Evolutionary conservation across 2,113 vertebrate species (phyloP), one percentile per base, ranked within the genome.

Genomic region (Tupaia tana): DNA sequence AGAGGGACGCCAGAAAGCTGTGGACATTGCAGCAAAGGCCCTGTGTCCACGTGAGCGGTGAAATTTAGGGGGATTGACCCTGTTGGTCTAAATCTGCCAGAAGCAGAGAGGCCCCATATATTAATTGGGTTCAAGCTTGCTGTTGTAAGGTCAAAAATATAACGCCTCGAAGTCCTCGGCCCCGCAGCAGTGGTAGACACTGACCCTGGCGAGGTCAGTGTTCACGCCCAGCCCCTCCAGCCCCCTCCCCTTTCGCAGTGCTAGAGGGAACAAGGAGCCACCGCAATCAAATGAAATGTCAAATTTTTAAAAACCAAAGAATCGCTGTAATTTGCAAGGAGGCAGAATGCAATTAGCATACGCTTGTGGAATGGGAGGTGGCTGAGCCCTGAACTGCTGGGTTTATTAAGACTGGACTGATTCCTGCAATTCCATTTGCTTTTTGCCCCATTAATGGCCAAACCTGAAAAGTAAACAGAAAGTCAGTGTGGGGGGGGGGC

Each of bases 311-410:
- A 97, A 94, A 66, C 70, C n/a, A 27, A 97, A 97, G 89, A 97
- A 97, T 97, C 96, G 97, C 98, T 98, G 97, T 97, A 27, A 96
- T 95, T 98, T 98, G 95, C 95, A 92, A 98, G 89, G 96, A 95
- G 56, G 96, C 83, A 94, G 92, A 97, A 97, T 95, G 96, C 89
- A 97, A 98, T 98, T 97, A 98, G 97, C 98, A 97, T 95, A 93
- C 78, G 88, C 97, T 96, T 98, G 96, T 97, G 96, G 86, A 89
- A 80, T 19, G 93, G 71, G 95, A 95, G 96, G 90, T 9, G 4
- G 63, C 95, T 82, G 96, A 97, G 96, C 92, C 96, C 9, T 0
- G 0, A 20, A 81, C 94, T 82, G 25, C 25, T 1, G 0, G 56
- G 78, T 91, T 93, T 79, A 83, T 78, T 75, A 93, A 54, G 67